These are phyloP conservation scores for Colostygia pectinataria DNA, from an alignment of 2,888 invertebrate genomes.

Conservation along the genomic window DNA sequence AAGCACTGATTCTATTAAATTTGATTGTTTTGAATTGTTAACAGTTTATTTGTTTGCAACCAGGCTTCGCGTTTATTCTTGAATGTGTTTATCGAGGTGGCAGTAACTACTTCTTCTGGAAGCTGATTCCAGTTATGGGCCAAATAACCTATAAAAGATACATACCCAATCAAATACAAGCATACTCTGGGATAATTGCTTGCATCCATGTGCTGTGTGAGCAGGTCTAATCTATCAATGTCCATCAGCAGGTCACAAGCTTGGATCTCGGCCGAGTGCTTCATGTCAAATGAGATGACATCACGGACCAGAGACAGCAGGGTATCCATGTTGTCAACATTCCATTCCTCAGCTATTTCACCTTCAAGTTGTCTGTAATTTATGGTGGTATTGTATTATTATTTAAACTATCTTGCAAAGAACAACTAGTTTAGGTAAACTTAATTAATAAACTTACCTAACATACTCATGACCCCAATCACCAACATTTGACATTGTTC, in stretches of 20 bases:
- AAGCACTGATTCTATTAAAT: too few relatives aligned
- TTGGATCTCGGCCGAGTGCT: slow-evolving; percentile 99
- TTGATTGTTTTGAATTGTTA: too few relatives aligned
- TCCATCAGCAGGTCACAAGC: slow-evolving; percentile 99
- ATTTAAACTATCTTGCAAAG: too few relatives aligned
- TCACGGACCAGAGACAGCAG: slow-evolving; percentile 91
- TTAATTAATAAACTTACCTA: slow-evolving; percentile 69
- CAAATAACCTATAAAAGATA: background rate
- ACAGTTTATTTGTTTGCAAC: too few relatives aligned
- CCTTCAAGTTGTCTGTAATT: slow-evolving; percentile 90
- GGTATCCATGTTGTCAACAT: slow-evolving; percentile 77
- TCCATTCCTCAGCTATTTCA: slow-evolving; percentile 96
- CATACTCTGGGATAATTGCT: slow-evolving; percentile 96
- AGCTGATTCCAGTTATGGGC: too few relatives aligned
- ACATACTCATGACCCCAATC: slow-evolving; percentile 99
- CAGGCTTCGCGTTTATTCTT: too few relatives aligned
- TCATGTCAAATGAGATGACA: slow-evolving; percentile 97
- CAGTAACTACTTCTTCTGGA: too few relatives aligned
- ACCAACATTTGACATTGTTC: slow-evolving; percentile 93
- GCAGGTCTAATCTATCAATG: slow-evolving; percentile 93
- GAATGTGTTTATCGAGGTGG: too few relatives aligned
- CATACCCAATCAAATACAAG: slow-evolving; percentile 89
- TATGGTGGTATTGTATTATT: background rate
- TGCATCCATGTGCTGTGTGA: slow-evolving; percentile 94
- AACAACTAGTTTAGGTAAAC: too few relatives aligned